Evolutionary conservation across 1,140 invertebrate genomes (phyloP).

Genomic region (Chelonus insularis): DNA sequence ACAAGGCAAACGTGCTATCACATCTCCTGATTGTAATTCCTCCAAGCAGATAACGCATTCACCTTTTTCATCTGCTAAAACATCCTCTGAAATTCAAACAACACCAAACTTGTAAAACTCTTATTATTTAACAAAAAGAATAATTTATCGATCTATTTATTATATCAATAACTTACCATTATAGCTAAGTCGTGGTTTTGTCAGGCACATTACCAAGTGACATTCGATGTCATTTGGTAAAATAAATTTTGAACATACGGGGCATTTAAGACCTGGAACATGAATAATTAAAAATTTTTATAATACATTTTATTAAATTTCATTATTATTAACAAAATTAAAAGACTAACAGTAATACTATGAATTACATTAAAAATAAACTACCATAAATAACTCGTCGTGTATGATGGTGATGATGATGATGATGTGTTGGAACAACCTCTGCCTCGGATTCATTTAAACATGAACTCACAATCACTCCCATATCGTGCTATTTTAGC

Average conservation of each 20-base stretch:
- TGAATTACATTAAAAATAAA: no score
- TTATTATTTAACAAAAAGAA: not conserved
- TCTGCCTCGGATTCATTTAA: constrained; percentile 67
- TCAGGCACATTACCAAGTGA: constrained; percentile 98
- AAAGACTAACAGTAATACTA: no score
- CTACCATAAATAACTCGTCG: constrained; percentile 62
- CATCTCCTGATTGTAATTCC: constrained; percentile 90
- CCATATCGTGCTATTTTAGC: constrained; percentile 62
- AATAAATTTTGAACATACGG: constrained; percentile 97
- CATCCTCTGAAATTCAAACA: constrained; percentile 93
- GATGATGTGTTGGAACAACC: constrained; percentile 59
- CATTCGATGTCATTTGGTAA: constrained; percentile 97
- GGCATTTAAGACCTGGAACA: constrained; percentile 92
- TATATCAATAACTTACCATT: constrained; percentile 75
- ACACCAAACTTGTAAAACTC: not conserved
- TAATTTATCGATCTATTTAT: no score
- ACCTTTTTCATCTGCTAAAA: constrained; percentile 91
- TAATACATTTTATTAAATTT: not conserved
- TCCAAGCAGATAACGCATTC: constrained; percentile 99
- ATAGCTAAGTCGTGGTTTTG: constrained; percentile 96
- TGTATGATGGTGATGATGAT: no score
- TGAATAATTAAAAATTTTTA: constrained; percentile 28
- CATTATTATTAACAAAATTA: no score
- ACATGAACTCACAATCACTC: constrained; percentile 75
- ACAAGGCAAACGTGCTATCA: constrained; percentile 96